phyloP scores from a whole-genome alignment of 2,888 invertebrate genomes.

The Platyscelio sp. region DNA sequence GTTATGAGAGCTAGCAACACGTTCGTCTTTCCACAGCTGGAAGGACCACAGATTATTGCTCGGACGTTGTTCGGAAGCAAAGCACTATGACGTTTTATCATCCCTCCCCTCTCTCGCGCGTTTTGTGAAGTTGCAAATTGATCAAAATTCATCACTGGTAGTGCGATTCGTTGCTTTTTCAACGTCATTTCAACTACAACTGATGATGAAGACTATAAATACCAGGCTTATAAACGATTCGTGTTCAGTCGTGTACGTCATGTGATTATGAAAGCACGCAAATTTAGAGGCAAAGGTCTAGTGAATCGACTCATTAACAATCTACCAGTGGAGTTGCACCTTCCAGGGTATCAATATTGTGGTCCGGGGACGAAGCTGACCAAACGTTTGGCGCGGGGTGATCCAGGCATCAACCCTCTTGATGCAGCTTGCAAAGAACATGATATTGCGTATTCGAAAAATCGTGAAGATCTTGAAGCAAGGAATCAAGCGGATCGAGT shows the following conservation, averaged over 20 bases:
- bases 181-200: background rate
- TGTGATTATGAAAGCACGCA: background rate
- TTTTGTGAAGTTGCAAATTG: background rate
- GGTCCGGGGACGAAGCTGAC: constrained; percentile 28
- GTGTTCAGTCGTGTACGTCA: background rate
- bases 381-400: constrained; percentile 72
- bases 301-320: constrained; percentile 47
- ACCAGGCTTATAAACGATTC: background rate
- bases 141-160: constrained; percentile 3
- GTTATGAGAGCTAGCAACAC: constrained; percentile 77
- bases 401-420: constrained; percentile 74
- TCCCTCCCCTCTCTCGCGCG: background rate
- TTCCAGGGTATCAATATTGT: constrained; percentile 36
- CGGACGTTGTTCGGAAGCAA: constrained; percentile 53
- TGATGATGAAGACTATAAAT: background rate
- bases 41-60: constrained; percentile 21
- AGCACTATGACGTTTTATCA: constrained; percentile 53
- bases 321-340: constrained; percentile 68
- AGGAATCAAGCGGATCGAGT: constrained; percentile 80
- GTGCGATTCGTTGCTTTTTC: background rate
- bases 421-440: constrained; percentile 74
- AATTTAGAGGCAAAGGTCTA: constrained; percentile 15
- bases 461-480: constrained; percentile 53
- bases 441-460: constrained; percentile 70
- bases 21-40: constrained; percentile 24